Conservation (phyloP, 1,140 invertebrate genomes). For the Drosophila simulans region DNA sequence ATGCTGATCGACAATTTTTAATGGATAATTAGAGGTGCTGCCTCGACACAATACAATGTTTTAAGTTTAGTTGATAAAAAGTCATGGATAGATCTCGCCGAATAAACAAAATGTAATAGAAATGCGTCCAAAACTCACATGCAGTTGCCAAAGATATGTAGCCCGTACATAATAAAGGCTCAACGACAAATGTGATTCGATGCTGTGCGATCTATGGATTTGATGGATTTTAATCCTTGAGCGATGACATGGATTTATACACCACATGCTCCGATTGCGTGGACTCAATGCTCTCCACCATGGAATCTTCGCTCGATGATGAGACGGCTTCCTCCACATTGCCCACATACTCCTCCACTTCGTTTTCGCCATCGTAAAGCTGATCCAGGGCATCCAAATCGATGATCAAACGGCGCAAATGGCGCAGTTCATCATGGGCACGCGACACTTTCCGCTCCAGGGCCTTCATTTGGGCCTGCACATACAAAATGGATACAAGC, state of each 20-base stretch:
- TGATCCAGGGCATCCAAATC: conserved; percentile 43
- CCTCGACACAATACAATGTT: neutral
- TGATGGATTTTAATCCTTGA: neutral
- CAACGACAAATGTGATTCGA: neutral
- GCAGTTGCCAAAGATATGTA: conserved; percentile 12
- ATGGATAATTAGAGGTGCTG: neutral
- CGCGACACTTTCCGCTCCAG: conserved; percentile 61
- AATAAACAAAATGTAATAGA: conserved; percentile 14
- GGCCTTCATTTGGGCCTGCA: conserved; percentile 62
- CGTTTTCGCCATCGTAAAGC: conserved; percentile 60
- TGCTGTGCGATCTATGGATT: neutral
- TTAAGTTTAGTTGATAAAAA: conserved; percentile 1
- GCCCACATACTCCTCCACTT: conserved; percentile 61
- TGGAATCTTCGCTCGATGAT: neutral
- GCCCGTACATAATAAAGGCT: neutral
- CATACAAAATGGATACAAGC: no score
- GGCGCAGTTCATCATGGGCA: conserved; percentile 64
- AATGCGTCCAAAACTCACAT: conserved; percentile 13
- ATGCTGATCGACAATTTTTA: neutral
- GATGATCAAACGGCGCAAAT: conserved; percentile 53
- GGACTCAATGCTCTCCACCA: neutral
- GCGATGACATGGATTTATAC: neutral
- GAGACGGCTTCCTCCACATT: neutral
- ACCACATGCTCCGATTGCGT: neutral
- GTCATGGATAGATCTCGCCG: neutral